Percentiles rank a stretch among this genome's conserved stretches.
phyloP scores from a whole-genome alignment of 2,113 vertebrate genomes.

The Ardeotis arabs region DNA sequence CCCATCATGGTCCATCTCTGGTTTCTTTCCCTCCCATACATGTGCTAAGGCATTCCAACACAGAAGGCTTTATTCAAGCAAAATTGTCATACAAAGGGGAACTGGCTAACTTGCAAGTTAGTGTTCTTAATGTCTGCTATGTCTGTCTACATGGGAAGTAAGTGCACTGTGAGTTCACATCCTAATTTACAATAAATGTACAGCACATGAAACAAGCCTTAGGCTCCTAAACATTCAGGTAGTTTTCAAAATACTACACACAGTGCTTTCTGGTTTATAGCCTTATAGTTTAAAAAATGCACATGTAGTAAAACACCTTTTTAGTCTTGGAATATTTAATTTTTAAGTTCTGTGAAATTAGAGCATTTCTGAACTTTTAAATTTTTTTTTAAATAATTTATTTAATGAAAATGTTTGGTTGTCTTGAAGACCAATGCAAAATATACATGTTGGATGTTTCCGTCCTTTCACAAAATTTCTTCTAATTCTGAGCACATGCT shows the following conservation, averaged over 20 bases:
- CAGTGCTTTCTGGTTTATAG: background rate
- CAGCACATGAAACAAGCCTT: background rate
- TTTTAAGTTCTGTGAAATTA: background rate
- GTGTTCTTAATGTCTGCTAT: background rate
- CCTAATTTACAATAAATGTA: background rate
- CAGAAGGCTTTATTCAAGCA: background rate
- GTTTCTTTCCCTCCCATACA: background rate
- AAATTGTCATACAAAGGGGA: background rate
- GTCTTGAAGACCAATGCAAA: background rate
- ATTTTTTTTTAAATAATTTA: background rate
- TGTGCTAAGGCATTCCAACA: background rate
- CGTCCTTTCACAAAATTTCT: background rate
- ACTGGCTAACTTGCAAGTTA: background rate
- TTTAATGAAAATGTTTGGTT: background rate
- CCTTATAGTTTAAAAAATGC: background rate
- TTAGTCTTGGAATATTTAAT: background rate
- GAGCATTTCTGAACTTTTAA: background rate
- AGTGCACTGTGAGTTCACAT: background rate
- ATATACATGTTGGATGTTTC: background rate
- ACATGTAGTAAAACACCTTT: background rate
- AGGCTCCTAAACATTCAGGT: background rate
- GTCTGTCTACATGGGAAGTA: background rate
- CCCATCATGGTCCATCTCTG: background rate
- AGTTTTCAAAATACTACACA: background rate
- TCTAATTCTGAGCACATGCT: background rate